A percentile compares a stretch with the other conserved stretches of the same genome.
Evolutionary conservation across 2,888 invertebrate genomes (phyloP).

Genomic region (Doris montereyensis): DNA sequence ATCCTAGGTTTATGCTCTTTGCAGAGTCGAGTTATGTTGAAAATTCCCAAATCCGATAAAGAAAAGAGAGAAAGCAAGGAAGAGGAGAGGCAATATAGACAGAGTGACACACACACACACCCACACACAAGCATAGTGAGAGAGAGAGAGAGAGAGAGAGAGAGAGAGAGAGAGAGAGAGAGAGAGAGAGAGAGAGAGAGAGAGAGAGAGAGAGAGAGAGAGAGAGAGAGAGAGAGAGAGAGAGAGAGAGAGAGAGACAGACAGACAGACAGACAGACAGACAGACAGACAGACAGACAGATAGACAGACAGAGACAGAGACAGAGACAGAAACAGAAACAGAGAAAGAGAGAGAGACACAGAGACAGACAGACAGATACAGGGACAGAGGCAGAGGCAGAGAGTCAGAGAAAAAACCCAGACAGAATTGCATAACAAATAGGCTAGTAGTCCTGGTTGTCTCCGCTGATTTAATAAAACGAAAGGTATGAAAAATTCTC

Average conservation of each 20-base stretch:
- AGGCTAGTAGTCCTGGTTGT: no score
- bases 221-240: background rate
- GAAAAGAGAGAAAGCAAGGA: no score
- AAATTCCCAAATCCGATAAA: no score
- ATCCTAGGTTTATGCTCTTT: no score
- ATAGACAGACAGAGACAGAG: background rate
- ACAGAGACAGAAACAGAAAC: background rate
- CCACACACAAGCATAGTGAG: no score
- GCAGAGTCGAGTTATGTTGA: no score
- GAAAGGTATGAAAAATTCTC: no score
- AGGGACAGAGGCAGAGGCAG: background rate
- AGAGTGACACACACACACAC: no score
- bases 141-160: conserved; percentile 1
- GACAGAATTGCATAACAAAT: no score
- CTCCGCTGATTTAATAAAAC: no score
- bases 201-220: background rate
- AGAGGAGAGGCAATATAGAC: no score
- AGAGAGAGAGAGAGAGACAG: background rate
- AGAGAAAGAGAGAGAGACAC: no score
- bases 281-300: background rate
- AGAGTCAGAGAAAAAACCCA: background rate
- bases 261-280: background rate
- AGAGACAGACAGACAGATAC: background rate
- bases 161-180: background rate
- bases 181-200: conserved; percentile 3